Evolutionary conservation across 2,888 invertebrate species (phyloP).

Genomic region (Hirtodrosophila cameraria): DNA sequence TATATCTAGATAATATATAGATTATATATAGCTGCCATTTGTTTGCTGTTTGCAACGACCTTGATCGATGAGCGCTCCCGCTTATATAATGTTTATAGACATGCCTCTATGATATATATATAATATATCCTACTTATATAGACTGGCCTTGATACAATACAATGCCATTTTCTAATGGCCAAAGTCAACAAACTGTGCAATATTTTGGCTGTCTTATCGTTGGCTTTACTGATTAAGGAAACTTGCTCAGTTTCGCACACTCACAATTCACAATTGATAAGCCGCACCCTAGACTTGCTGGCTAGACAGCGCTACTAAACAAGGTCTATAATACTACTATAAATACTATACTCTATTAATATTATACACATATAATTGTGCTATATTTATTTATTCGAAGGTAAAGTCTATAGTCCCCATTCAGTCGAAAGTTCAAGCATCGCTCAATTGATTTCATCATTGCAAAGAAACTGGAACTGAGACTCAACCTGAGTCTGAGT

Average conservation of each 20-base stretch:
- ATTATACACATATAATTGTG: neutral
- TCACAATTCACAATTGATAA: constrained; percentile 34
- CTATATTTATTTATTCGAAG: neutral
- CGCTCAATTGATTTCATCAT: constrained; percentile 42
- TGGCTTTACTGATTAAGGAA: constrained; percentile 21
- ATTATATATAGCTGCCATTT: constrained; percentile 31
- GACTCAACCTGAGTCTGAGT: no score
- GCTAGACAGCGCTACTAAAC: constrained; percentile 49
- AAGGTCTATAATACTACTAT: constrained; percentile 1
- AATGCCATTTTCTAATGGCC: constrained; percentile 15
- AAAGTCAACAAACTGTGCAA: constrained; percentile 27
- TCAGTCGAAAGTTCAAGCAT: constrained; percentile 58
- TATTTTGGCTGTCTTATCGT: constrained; percentile 10
- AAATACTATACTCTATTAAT: neutral
- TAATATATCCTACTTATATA: constrained; percentile 5
- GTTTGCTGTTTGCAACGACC: constrained; percentile 42
- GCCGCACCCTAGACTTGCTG: constrained; percentile 46
- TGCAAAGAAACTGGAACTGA: neutral
- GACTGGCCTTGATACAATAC: constrained; percentile 23
- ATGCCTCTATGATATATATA: constrained; percentile 11
- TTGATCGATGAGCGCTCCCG: constrained; percentile 49
- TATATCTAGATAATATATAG: constrained; percentile 2
- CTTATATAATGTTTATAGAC: constrained; percentile 53
- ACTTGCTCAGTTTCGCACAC: constrained; percentile 20
- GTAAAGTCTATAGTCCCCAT: constrained; percentile 36